Percentiles rank a stretch among this genome's conserved stretches.
Evolutionary conservation across 2,797 vertebrate species (phyloP).

Genomic region (Lutjanus campechanus): DNA sequence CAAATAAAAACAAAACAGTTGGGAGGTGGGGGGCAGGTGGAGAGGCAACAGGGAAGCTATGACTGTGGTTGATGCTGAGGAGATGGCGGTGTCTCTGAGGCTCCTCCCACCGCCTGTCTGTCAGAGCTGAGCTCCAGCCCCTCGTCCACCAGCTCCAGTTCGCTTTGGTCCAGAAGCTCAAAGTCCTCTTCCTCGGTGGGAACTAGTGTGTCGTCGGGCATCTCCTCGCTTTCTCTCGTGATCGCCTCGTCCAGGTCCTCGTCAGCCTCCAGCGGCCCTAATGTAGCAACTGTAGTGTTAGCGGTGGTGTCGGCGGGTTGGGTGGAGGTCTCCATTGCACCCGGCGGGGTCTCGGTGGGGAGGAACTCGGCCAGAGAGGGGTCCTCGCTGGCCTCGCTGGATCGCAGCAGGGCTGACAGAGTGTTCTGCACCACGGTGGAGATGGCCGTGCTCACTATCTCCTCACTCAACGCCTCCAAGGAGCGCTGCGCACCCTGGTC

Average conservation of each 20-base stretch:
- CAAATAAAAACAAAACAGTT: conserved; percentile 77
- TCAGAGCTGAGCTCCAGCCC: conserved; percentile 86
- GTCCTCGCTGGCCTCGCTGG: conserved; percentile 87
- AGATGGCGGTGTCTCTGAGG: conserved; percentile 64
- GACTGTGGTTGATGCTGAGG: conserved; percentile 77
- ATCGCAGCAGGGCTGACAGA: conserved; percentile 88
- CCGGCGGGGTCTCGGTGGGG: conserved; percentile 58
- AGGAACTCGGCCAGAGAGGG: conserved; percentile 78
- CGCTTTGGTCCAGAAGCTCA: conserved; percentile 98
- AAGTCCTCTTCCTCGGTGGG: conserved; percentile 94
- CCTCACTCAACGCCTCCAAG: conserved; percentile 90
- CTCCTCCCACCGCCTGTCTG: conserved; percentile 67
- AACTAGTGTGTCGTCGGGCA: conserved; percentile 77
- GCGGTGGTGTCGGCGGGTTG: conserved; percentile 39
- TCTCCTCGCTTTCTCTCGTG: conserved; percentile 62
- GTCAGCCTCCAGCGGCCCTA: conserved; percentile 41
- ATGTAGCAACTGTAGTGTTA: conserved; percentile 39
- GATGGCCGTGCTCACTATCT: conserved; percentile 92
- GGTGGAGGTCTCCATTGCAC: conserved; percentile 59
- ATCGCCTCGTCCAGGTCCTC: conserved; percentile 58
- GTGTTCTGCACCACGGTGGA: conserved; percentile 92
- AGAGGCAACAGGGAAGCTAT: conserved; percentile 73
- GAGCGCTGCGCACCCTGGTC: conserved; percentile 80
- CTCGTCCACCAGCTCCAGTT: conserved; percentile 94
- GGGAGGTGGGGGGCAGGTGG: conserved; percentile 5